Evolutionary conservation across 2,797 vertebrate genomes (phyloP), one percentile per base, ranked within the genome.

Genomic region (Clarias laeviceps): DNA sequence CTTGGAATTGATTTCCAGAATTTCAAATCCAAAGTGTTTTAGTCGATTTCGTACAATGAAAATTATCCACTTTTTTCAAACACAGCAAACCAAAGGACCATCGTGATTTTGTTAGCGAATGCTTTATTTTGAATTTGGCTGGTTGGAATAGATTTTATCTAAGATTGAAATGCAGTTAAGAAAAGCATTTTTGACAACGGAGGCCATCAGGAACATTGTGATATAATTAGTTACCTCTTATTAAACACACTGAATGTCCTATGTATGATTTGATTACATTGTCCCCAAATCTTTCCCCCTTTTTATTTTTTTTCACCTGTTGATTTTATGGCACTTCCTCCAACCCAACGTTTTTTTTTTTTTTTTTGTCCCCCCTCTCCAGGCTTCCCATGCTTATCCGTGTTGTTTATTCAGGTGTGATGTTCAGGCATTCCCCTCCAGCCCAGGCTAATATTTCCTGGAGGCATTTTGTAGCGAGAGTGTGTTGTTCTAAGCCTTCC

Each of bases 401-500:
- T 69, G 29, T 72, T 82, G 80, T 82, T 82, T 82, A 70, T 90
- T 91, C 90, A 90, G 90, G 89, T 91, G 89, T 68, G 74, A 65
- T 65, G 34, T 62, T 66, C 77, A 68, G 80, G 74, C 79, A 40
- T 66, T 87, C 80, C 64, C 27, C n/a, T 50, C 27, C 68, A 80
- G 66, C 59, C 69, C 68, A 70, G 72, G 69, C 59, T 88, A 87
- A 88, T 88, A 66, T 59, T 70, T 86, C 66, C 82, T 80, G 70
- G 57, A 83, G 87, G 56, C n/a, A 24, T 65, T 59, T 50, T 62
- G 54, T 57, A 9, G 50, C 27, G 40, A 85, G 86, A 82, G 65
- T n/a, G 37, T 89, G 84, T 89, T 90, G 57, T 84, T 85, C 24
- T 86, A 88, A 85, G 85, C 88, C 37, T 86, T 85, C 74, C 54